Evolutionary conservation across 2,113 vertebrate genomes (phyloP).

Genomic region (Toxotes jaculatrix): DNA sequence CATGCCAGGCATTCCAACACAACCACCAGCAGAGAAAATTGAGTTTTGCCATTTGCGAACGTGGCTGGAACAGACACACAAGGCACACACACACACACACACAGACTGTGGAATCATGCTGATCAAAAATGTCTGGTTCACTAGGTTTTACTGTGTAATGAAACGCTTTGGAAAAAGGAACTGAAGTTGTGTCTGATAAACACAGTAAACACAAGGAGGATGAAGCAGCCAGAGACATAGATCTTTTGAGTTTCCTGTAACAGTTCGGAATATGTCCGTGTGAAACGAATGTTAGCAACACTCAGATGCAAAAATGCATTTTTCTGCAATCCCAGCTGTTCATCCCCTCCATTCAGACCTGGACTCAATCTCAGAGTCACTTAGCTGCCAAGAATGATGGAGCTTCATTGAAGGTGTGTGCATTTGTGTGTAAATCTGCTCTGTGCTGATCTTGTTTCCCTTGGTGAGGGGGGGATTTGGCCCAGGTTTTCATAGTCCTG

Average conservation of each 20-base stretch:
- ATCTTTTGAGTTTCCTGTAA: not conserved
- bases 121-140: conserved; percentile 50
- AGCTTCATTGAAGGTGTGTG: conserved; percentile 41
- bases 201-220: conserved; percentile 29
- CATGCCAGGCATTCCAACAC: conserved; percentile 58
- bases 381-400: conserved; percentile 53
- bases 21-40: conserved; percentile 76
- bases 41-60: conserved; percentile 65
- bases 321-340: conserved; percentile 23
- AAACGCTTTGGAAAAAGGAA: conserved; percentile 26
- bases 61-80: conserved; percentile 17
- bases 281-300: conserved; percentile 22
- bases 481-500: conserved; percentile 58
- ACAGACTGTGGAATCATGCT: conserved; percentile 52
- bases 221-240: not conserved
- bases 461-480: conserved; percentile 47
- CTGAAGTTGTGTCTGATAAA: conserved; percentile 8
- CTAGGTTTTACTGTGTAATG: conserved; percentile 26
- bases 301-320: conserved; percentile 22
- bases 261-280: conserved; percentile 11
- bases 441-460: conserved; percentile 39
- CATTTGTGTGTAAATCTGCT: conserved; percentile 51
- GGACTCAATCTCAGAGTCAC: conserved; percentile 52
- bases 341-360: conserved; percentile 48
- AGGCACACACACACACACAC: conserved; percentile 1